These are phyloP conservation scores for Artemisiospiza belli DNA, from an alignment of 2,113 vertebrate species.

Conservation along the genomic window DNA sequence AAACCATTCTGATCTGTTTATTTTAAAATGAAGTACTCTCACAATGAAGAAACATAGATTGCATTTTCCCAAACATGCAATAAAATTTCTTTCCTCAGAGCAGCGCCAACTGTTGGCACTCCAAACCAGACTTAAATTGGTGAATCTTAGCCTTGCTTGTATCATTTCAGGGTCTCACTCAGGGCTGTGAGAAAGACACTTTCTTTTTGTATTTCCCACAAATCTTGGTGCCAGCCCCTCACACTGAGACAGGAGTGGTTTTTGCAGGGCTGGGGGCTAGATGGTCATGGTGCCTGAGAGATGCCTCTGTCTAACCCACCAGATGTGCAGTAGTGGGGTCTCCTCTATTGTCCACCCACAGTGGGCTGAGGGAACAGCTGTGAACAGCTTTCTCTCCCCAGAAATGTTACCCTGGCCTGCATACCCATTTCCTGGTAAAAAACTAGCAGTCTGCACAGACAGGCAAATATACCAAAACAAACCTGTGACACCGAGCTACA, in stretches of 20 bases:
- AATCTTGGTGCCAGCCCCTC: not conserved
- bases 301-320: not conserved
- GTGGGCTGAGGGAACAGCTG: not conserved
- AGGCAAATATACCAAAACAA: conserved; percentile 20
- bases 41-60: not conserved
- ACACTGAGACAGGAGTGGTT: rapidly evolving
- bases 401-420: not conserved
- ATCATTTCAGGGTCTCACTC: not conserved
- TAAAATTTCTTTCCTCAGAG: not conserved
- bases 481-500: not conserved
- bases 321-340: not conserved
- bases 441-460: not conserved
- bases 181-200: not conserved
- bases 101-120: not conserved
- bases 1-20: conserved; percentile 36
- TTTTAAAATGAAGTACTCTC: conserved; percentile 37
- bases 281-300: rapidly evolving
- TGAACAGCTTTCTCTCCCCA: not conserved
- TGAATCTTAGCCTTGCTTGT: not conserved
- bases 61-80: not conserved
- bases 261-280: not conserved
- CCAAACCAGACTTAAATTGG: not conserved
- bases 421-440: not conserved
- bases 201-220: not conserved
- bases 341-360: not conserved